Evolutionary conservation across 1,140 invertebrate species (phyloP), one percentile per base, ranked within the genome.

Genomic region (Tribolium madens): DNA sequence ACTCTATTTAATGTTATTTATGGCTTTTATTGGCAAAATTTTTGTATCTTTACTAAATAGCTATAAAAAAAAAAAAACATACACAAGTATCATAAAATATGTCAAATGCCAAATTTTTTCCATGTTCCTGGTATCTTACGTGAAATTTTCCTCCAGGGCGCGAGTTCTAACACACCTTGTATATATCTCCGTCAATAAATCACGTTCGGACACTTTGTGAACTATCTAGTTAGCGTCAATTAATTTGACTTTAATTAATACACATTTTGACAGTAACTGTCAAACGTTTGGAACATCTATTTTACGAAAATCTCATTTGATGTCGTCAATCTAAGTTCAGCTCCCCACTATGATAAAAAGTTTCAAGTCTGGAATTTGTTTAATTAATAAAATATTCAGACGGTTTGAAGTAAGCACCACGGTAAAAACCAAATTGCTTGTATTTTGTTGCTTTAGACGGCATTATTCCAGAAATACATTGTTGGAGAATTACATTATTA

Each of bases 201-300:
- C 57, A 64, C 21, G 57, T 64, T 64, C 57, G 57, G 57, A 64
- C 57, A 64, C 21, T 64, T 64, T 36, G 21, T 64, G 57, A 64
- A 64, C 57, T 64, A 64, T 64, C 57, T 64, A 64, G 57, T 64
- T 64, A 33, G 57, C 57, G 57, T 64, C 57, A 64, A 64, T 64
- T 64, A 64, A 64, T 64, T 64, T 64, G 57, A 64, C 57, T 64
- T 31, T 64, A 64, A 64, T 64, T 64, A 64, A 64, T 64, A 64
- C 57, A 33, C 57, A 33, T 64, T 64, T 64, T 64, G 57, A 64
- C 57, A 64, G 57, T 33, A 42, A 12, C 57, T 64, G 57, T 64
- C 57, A 64, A 64, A 64, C 12, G 57, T 64, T 64, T 26, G 10
- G 12, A 64, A 64, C 57, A 64, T 64, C 57, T 64, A 26, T 36